Base-by-base conservation (phyloP, 2,888 invertebrate species). In the Brassicogethes aeneus region DNA sequence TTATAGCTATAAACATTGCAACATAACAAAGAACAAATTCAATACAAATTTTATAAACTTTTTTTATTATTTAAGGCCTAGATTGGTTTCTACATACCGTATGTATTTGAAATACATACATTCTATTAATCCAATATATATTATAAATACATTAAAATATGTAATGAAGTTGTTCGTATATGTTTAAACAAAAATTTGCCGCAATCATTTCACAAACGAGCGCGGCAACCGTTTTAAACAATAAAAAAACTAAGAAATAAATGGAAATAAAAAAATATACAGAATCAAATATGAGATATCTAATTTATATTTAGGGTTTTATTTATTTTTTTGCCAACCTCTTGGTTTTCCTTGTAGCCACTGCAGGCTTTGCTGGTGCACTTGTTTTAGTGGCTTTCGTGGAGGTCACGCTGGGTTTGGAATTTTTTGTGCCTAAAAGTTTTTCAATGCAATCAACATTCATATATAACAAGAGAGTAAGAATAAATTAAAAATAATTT, bases 1-100 rank as follows among this genome's bases (percentile, higher is more conserved):
- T 46, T 51, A 50, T 44, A 51, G 46, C 45, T 53, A 53, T 53
- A 41, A 53, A 53, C 53, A 53, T 51, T 50, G 47, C 47, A 53
- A 53, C 51, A 43, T 49, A 42, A 39, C 42, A 46, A 39, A 47
- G 46, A 49, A 46, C 41, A 38, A 33, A 36, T 37, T 33, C n/a
- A 38, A 16, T 15, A 33, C 17, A 23, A 16, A 7, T 8, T 43
- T 43, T 34, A 43, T 33, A 35, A 36, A 43, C 17, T 35, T 7
- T 38, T 38, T 37, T 39, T 17, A 34, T 34, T 36, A 31, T 23
- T 42, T 43, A 44, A 44, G 44, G 44, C 44, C 44, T 39, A 39
- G 43, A 40, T 31, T 38, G 42, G 42, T 43, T 37, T 38, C 29
- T 43, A 39, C 36, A 39, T 43, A 39, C 17, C 5, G 12, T 37